A percentile compares a stretch with the other conserved stretches of the same genome.
Evolutionary conservation across 2,888 invertebrate species (phyloP).

Genomic region (Cosmopolites sordidus): DNA sequence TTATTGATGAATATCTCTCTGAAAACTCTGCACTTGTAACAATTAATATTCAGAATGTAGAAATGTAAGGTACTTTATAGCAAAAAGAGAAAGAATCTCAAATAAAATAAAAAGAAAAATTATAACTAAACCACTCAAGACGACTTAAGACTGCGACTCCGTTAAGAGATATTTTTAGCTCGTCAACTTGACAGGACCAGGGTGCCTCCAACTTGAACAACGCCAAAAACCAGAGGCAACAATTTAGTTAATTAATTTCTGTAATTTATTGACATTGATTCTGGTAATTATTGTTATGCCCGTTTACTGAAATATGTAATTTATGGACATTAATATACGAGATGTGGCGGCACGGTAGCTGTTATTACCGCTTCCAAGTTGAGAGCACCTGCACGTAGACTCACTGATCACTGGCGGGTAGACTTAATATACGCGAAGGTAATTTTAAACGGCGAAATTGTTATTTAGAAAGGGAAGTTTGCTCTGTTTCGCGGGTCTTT

Average conservation of each 20-base stretch:
- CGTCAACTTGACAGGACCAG: background rate
- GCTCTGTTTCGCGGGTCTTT: background rate
- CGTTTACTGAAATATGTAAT: slow-evolving; percentile 13
- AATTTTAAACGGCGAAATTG: background rate
- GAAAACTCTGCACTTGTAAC: too few relatives aligned
- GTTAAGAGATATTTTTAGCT: too few relatives aligned
- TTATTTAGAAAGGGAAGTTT: background rate
- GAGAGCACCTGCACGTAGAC: slow-evolving; percentile 2
- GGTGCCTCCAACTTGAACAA: background rate
- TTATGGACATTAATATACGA: slow-evolving; percentile 14
- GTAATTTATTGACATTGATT: slow-evolving; percentile 23
- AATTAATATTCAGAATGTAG: too few relatives aligned
- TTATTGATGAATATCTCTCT: too few relatives aligned
- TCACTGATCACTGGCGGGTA: slow-evolving; percentile 3
- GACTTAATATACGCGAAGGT: background rate
- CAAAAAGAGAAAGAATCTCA: too few relatives aligned
- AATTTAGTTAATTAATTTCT: slow-evolving; percentile 26
- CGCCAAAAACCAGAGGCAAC: slow-evolving; percentile 8
- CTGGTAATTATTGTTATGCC: slow-evolving; percentile 18
- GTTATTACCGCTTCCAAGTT: slow-evolving; percentile 8
- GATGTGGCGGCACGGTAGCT: slow-evolving; percentile 9
- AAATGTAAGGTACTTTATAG: too few relatives aligned
- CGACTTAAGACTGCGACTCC: too few relatives aligned
- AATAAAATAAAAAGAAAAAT: too few relatives aligned
- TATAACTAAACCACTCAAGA: too few relatives aligned